phyloP scores from a whole-genome alignment of 2,797 vertebrate species.

The Eulemur mongoz region DNA sequence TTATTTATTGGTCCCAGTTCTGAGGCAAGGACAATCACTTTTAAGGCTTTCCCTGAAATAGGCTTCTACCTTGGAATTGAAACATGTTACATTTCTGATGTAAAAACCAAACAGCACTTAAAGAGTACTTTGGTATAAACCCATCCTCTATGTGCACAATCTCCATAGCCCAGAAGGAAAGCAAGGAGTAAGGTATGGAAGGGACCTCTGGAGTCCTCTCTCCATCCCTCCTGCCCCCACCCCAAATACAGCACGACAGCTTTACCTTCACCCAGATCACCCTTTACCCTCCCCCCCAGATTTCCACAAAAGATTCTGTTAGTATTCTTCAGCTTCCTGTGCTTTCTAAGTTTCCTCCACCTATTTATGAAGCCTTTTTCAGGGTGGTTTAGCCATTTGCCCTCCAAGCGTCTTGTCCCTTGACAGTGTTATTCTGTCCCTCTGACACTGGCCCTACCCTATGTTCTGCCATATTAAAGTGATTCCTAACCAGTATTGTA shows the following conservation, averaged over 20 bases:
- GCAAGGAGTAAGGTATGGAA: fast-evolving
- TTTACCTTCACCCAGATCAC: neutral
- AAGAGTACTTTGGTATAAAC: neutral
- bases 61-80: neutral
- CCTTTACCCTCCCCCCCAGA: neutral
- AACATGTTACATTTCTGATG: neutral
- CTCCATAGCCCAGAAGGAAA: neutral
- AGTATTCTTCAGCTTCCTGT: neutral
- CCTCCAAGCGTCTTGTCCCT: neutral
- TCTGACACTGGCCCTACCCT: neutral
- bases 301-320: neutral
- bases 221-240: neutral
- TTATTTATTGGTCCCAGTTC: neutral
- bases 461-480: neutral
- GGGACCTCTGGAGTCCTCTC: neutral
- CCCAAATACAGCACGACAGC: neutral
- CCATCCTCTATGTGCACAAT: neutral
- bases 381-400: neutral
- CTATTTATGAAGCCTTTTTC: neutral
- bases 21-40: neutral
- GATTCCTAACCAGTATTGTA: neutral
- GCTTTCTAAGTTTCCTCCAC: neutral
- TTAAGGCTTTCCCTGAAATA: neutral
- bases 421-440: neutral
- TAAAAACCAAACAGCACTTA: neutral